Evolutionary conservation across 1,140 invertebrate species (phyloP).

Genomic region (Mercenaria mercenaria): DNA sequence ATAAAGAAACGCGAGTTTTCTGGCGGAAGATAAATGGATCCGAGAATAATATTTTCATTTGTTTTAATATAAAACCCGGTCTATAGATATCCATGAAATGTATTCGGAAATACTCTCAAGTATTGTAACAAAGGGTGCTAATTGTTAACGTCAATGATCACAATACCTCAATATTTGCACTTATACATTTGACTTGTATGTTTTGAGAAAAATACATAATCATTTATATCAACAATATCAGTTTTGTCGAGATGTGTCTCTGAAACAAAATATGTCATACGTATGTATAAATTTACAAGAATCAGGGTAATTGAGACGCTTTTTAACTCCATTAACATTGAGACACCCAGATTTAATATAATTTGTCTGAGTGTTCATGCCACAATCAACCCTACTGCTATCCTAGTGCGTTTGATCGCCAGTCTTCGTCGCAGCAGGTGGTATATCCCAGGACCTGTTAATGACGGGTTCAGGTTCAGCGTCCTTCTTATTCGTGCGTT

Average conservation of each 20-base stretch:
- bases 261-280: conserved; percentile 12
- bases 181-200: neutral
- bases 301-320: neutral
- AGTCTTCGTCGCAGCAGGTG: too few relatives aligned
- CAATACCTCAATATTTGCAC: too few relatives aligned
- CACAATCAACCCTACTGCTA: too few relatives aligned
- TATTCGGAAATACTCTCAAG: too few relatives aligned
- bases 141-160: neutral
- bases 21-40: neutral
- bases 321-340: neutral
- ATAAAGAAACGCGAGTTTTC: neutral
- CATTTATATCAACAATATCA: neutral
- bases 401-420: too few relatives aligned
- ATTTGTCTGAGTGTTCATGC: too few relatives aligned
- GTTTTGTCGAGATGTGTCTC: neutral
- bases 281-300: neutral
- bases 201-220: neutral
- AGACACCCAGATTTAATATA: neutral
- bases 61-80: neutral
- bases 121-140: neutral
- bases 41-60: neutral
- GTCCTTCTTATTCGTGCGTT: too few relatives aligned
- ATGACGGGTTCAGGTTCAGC: too few relatives aligned
- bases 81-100: too few relatives aligned
- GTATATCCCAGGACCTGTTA: too few relatives aligned